Base-by-base conservation (phyloP, 2,888 invertebrate genomes). In the Odontomyia ornata region DNA sequence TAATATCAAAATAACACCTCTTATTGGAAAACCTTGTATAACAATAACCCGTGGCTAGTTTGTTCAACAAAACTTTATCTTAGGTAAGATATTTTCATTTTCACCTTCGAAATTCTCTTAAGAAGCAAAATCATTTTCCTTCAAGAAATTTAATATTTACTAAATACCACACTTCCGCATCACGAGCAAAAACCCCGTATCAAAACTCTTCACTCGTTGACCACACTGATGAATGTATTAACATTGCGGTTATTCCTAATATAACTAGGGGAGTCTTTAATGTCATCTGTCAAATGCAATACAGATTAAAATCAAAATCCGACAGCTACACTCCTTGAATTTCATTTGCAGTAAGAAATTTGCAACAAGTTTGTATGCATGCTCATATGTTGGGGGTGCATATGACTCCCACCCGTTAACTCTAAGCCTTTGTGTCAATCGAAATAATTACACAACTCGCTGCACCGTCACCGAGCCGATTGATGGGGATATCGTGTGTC, bases 371-470 rank as follows among this genome's bases (percentile, higher is more conserved):
- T 60, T 23, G 9, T 23, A 23, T 52, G 2, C 25, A 23, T 25
- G 25, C 60, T 23, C 60, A 60, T 52, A 52, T 52, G 52, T 15
- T 9, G n/a, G 15, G n/a, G 52, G 52, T 7, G 15, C 23, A 11
- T 1, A 25, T 28, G 28, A 72, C 28, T 56, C 56, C 56, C 27
- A 56, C 30, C 30, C 56, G 47, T n/a, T 43, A 7, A 9, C 36
- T 36, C 5, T 46, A 47, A 43, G 57, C 43, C 36, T 73, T 57
- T 60, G 36, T 73, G 73, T 73, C 60, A 73, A 73, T 36, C 43
- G 60, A 73, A 73, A 57, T 36, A 52, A 73, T 73, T 73, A 57
- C 73, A 73, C 73, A 73, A 36, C 21, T 23, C 60, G 57, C 36
- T 30, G 73, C 18, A 43, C 43, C 23, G 23, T 21, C 25, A 7